Conservation (phyloP, 2,113 vertebrate genomes). For the Ellobius talpinus region DNA sequence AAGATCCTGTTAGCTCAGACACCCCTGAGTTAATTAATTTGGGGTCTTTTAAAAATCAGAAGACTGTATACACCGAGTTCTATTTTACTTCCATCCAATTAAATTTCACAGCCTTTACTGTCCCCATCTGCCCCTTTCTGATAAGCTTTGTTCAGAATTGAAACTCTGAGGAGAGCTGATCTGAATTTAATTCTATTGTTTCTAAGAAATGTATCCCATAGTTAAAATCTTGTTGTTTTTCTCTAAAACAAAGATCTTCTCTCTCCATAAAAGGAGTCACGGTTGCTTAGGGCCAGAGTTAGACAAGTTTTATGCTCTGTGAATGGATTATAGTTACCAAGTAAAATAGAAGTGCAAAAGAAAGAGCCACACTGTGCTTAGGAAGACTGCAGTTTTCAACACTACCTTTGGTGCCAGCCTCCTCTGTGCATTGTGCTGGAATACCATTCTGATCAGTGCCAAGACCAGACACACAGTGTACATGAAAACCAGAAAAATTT, state of each 20-base stretch:
- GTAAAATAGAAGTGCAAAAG: conserved; percentile 62
- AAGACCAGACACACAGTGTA: background rate
- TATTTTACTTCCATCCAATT: conserved; percentile 79
- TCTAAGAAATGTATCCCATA: conserved; percentile 79
- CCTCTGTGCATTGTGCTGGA: conserved; percentile 19
- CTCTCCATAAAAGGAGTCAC: conserved; percentile 75
- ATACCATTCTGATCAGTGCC: conserved; percentile 23
- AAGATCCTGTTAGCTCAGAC: conserved; percentile 66
- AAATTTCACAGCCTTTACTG: conserved; percentile 74
- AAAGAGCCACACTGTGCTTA: conserved; percentile 57
- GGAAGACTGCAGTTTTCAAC: conserved; percentile 52
- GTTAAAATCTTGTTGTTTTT: conserved; percentile 80
- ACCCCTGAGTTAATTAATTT: conserved; percentile 82
- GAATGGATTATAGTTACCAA: conserved; percentile 71
- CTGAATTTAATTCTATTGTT: conserved; percentile 82
- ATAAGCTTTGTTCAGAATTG: conserved; percentile 80
- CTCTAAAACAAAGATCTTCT: conserved; percentile 76
- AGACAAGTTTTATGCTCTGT: conserved; percentile 66
- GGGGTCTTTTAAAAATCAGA: conserved; percentile 75
- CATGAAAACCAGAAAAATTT: background rate
- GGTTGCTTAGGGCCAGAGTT: conserved; percentile 73
- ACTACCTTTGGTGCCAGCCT: conserved; percentile 35
- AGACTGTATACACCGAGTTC: conserved; percentile 74
- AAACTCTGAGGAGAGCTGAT: conserved; percentile 75
- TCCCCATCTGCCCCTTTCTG: conserved; percentile 76